phyloP scores from a whole-genome alignment of 92 coral and sea anemone species.

The Zoanthus solanderi region DNA sequence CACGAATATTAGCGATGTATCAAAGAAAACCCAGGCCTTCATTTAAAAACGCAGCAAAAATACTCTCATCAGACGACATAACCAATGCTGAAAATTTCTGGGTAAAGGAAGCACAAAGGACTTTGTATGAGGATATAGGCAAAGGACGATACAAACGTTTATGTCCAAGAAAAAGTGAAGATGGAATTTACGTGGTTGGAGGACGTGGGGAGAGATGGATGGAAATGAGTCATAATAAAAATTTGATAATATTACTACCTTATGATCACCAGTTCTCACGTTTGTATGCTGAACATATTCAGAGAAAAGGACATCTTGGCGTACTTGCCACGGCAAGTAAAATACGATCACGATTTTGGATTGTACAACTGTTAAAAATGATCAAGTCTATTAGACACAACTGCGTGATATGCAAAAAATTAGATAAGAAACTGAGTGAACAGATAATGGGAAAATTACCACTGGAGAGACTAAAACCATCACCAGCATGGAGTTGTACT shows the following conservation, averaged over 20 bases:
- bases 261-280: slow-evolving; percentile 48
- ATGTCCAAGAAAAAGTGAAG: slow-evolving; percentile 36
- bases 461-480: slow-evolving; percentile 55
- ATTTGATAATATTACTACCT: slow-evolving; percentile 50
- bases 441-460: slow-evolving; percentile 49
- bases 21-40: slow-evolving; percentile 40
- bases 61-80: slow-evolving; percentile 20
- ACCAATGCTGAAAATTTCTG: slow-evolving; percentile 44
- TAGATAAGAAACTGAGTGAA: slow-evolving; percentile 3
- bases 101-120: slow-evolving; percentile 49
- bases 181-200: slow-evolving; percentile 66
- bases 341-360: slow-evolving; percentile 59
- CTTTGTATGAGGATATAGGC: slow-evolving; percentile 17
- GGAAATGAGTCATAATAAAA: slow-evolving; percentile 56
- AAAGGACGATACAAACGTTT: slow-evolving; percentile 54
- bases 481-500: slow-evolving; percentile 49
- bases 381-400: slow-evolving; percentile 47
- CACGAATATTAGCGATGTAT: slow-evolving; percentile 37
- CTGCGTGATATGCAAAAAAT: slow-evolving; percentile 41
- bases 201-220: slow-evolving; percentile 44
- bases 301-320: slow-evolving; percentile 48
- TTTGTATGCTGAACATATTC: slow-evolving; percentile 53
- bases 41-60: slow-evolving; percentile 30
- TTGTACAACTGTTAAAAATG: slow-evolving; percentile 33
- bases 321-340: slow-evolving; percentile 50